Evolutionary conservation across 92 coral and sea anemone genomes (phyloP), one percentile per base, ranked within the genome.

Genomic region (Epizoanthus rinbou): DNA sequence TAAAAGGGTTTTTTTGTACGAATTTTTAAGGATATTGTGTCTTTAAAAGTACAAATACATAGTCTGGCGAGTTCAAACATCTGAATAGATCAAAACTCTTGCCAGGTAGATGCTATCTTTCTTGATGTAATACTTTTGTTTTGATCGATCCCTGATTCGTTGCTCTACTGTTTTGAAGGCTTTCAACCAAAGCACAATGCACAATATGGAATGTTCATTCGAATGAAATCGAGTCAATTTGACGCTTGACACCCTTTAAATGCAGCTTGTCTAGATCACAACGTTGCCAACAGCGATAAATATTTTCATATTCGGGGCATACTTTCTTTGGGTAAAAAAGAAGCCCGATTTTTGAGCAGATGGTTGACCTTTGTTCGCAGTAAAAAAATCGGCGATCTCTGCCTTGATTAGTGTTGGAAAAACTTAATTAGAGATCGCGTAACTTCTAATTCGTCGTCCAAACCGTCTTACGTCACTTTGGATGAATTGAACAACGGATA

Each of bases 341-440:
- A 78, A 14, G 47, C 25, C 57, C 15, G 71, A 11, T 64, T 8
- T 71, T 41, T 41, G 43, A 11, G 50, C 57, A 78, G 82, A 60
- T 78, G 33, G 82, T 47, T 35, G 57, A 62, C 45, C 53, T 5
- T 11, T 21, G 19, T 41, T 41, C 69, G 28, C 21, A 39, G 82
- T 69, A 8, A 43, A 60, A 47, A 62, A 78, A 62, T 19, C 57
- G 58, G 54, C 52, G 82, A 60, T 69, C 79, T 81, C 75, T 63
- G 65, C 75, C 39, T 67, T 50, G 74, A 67, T 79, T 71, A 81
- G 70, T 85, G 80, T 54, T 80, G 87, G 28, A 60, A 68, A 59
- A 67, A 80, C 75, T 80, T 85, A 74, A 86, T 89, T 81, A 65
- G 79, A 80, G 69, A 74, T 86, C 84, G 75, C 67, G 66, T 41